Conservation (phyloP, 2,888 invertebrate genomes). For the Kuschelorhynchus macadamiae region DNA sequence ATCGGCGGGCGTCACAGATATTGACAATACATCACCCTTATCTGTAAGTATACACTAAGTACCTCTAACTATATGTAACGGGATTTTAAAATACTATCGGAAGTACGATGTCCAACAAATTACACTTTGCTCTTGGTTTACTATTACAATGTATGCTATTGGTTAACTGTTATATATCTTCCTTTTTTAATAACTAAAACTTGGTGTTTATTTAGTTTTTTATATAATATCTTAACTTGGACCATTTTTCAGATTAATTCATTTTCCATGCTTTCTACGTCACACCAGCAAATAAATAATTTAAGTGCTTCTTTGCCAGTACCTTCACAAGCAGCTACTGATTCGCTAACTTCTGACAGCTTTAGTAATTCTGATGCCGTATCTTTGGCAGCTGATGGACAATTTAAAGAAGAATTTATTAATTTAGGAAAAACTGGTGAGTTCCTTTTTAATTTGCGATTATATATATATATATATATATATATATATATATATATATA, state of each 20-base stretch:
- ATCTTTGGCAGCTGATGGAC: constrained; percentile 64
- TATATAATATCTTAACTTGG: too few relatives aligned
- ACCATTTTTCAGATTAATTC: constrained; percentile 63
- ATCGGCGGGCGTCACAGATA: constrained; percentile 60
- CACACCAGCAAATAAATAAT: constrained; percentile 59
- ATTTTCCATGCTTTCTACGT: constrained; percentile 62
- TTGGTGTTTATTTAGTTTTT: background rate
- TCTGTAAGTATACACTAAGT: constrained; percentile 64
- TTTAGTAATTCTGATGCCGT: constrained; percentile 69
- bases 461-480: too few relatives aligned
- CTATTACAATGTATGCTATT: too few relatives aligned
- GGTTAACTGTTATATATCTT: too few relatives aligned
- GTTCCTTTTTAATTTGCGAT: too few relatives aligned
- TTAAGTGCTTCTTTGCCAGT: constrained; percentile 58
- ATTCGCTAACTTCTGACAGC: constrained; percentile 72
- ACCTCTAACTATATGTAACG: too few relatives aligned
- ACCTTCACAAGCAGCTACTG: constrained; percentile 59
- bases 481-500: too few relatives aligned
- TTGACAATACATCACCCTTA: constrained; percentile 67
- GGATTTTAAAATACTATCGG: too few relatives aligned
- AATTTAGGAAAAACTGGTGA: constrained; percentile 78
- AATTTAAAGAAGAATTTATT: constrained; percentile 74
- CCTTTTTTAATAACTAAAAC: too few relatives aligned
- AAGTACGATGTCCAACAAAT: too few relatives aligned
- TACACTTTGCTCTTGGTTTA: too few relatives aligned